These are phyloP conservation scores for Iselma pallidipennis DNA, from an alignment of 2,888 invertebrate genomes.

Conservation along the genomic window DNA sequence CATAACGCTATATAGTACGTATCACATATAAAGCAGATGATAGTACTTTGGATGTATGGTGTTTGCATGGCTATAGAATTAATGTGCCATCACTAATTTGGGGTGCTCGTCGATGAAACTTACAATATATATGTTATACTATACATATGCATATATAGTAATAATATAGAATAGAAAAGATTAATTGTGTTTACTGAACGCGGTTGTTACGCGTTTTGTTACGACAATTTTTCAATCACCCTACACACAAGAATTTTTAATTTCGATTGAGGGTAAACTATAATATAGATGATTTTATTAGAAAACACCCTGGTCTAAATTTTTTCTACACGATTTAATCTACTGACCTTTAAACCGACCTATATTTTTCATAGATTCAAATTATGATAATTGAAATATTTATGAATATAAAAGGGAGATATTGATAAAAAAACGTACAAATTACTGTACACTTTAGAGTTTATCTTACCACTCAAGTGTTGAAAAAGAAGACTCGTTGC, in stretches of 20 bases:
- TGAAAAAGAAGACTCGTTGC: too few relatives aligned
- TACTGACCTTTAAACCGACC: not conserved
- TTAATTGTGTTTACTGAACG: slow-evolving; percentile 48
- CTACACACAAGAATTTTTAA: slow-evolving; percentile 20
- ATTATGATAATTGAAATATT: too few relatives aligned
- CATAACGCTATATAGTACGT: slow-evolving; percentile 15
- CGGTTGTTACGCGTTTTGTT: slow-evolving; percentile 46
- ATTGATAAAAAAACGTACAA: too few relatives aligned
- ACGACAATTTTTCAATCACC: slow-evolving; percentile 45
- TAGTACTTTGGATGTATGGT: slow-evolving; percentile 38
- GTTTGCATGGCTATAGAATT: slow-evolving; percentile 56
- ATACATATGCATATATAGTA: not conserved
- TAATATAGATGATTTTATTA: not conserved
- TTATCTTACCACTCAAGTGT: too few relatives aligned
- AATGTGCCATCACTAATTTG: slow-evolving; percentile 58
- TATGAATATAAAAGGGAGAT: too few relatives aligned
- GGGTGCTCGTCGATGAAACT: slow-evolving; percentile 49
- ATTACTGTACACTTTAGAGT: too few relatives aligned
- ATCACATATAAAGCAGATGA: slow-evolving; percentile 42
- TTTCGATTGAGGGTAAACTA: slow-evolving; percentile 10
- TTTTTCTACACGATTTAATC: not conserved
- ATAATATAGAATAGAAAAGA: slow-evolving; percentile 32
- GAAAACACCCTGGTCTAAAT: not conserved
- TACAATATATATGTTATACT: slow-evolving; percentile 41
- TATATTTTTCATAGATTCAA: not conserved